These are phyloP conservation scores for Epinotia brunnichana DNA, from an alignment of 2,888 invertebrate species.

Conservation along the genomic window DNA sequence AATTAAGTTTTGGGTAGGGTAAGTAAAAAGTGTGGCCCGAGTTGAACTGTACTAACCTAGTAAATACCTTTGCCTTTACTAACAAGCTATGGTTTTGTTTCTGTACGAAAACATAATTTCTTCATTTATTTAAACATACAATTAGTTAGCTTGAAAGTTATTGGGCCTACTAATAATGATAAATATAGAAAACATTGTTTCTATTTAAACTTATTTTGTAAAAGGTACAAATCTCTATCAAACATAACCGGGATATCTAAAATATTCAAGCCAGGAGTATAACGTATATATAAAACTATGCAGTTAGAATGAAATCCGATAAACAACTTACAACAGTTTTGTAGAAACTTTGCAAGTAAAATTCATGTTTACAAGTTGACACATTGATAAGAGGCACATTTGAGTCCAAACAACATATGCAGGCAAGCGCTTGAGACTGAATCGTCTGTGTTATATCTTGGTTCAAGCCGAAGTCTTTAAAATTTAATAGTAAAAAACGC, in stretches of 20 bases:
- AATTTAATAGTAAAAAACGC: conserved; percentile 47
- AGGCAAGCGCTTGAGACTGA: conserved; percentile 48
- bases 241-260: not conserved
- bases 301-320: not conserved
- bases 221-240: not conserved
- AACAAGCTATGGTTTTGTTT: no score
- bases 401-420: conserved; percentile 54
- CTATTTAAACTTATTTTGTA: not conserved
- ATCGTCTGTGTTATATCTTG: conserved; percentile 50
- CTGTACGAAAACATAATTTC: no score
- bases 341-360: conserved; percentile 48
- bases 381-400: conserved; percentile 48
- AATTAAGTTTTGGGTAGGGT: no score
- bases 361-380: conserved; percentile 49
- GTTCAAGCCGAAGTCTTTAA: conserved; percentile 49
- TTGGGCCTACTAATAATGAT: not conserved
- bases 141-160: no score
- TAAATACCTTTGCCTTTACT: no score
- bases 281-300: not conserved
- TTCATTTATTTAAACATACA: no score
- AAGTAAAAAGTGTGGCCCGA: no score
- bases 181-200: not conserved
- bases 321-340: conserved; percentile 48
- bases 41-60: no score
- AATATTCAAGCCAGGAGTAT: not conserved